Percentiles rank a stretch among this genome's conserved stretches.
Evolutionary conservation across 2,797 vertebrate genomes (phyloP).

Genomic region (Cirrhinus molitorella): DNA sequence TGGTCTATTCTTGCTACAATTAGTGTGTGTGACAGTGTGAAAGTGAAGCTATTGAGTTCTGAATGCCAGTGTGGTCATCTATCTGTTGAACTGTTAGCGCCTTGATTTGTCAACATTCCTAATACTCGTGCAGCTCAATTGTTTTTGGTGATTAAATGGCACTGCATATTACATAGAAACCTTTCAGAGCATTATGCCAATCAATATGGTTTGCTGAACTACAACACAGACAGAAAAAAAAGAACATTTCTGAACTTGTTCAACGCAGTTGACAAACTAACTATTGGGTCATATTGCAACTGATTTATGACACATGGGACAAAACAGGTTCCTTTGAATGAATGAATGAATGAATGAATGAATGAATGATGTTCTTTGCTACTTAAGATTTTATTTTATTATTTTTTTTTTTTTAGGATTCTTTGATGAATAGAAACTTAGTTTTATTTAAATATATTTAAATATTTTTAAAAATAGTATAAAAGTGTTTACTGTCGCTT

Average conservation of each 20-base stretch:
- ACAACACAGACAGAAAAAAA: conserved; percentile 15
- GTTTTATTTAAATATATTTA: background rate
- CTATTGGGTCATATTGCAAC: background rate
- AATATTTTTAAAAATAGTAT: background rate
- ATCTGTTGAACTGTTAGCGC: conserved; percentile 36
- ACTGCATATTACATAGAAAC: conserved; percentile 22
- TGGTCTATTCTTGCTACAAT: conserved; percentile 79
- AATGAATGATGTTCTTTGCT: background rate
- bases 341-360: background rate
- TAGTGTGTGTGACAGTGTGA: conserved; percentile 51
- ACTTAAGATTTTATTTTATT: too few species aligned
- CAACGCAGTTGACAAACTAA: background rate
- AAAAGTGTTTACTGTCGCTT: background rate
- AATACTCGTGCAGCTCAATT: conserved; percentile 45
- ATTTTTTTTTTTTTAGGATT: too few species aligned
- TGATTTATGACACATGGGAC: background rate
- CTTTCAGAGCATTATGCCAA: conserved; percentile 50
- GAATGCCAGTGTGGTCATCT: conserved; percentile 42
- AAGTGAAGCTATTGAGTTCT: conserved; percentile 52
- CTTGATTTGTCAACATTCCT: conserved; percentile 39
- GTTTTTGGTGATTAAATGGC: conserved; percentile 40
- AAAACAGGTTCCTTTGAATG: background rate
- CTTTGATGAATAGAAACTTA: background rate
- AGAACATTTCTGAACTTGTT: background rate
- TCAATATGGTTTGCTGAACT: conserved; percentile 49